These are phyloP conservation scores for Beroe forskalii DNA, from an alignment of 37 sponge, comb jelly and placozoan species.

Conservation along the genomic window DNA sequence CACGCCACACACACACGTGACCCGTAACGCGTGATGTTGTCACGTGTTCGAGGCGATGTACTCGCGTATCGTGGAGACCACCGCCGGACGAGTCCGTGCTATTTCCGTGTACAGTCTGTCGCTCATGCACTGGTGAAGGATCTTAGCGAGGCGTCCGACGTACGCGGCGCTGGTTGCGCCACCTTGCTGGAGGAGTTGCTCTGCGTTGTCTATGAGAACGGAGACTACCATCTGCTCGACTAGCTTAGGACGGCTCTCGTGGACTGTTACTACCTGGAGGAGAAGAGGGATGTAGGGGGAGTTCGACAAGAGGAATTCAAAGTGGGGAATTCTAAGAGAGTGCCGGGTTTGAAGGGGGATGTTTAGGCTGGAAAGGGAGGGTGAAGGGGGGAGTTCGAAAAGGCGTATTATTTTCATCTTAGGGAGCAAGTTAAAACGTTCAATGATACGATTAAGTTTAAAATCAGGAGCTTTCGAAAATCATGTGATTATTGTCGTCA, in stretches of 20 bases:
- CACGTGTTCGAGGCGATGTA: constrained; percentile 27
- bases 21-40: constrained; percentile 37
- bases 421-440: too few species aligned
- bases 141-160: neutral
- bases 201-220: neutral
- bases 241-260: constrained; percentile 6
- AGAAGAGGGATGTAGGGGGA: too few species aligned
- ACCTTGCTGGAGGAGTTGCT: neutral
- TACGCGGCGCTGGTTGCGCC: constrained; percentile 3
- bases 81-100: neutral
- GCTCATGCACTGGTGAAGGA: constrained; percentile 37
- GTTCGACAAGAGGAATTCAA: too few species aligned
- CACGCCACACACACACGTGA: too few species aligned
- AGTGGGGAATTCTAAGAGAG: too few species aligned
- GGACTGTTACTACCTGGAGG: neutral
- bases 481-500: too few species aligned
- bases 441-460: too few species aligned
- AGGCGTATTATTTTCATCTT: too few species aligned
- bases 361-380: too few species aligned
- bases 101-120: neutral
- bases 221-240: constrained; percentile 2
- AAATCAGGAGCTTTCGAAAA: too few species aligned
- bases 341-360: too few species aligned
- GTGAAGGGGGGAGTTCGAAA: too few species aligned
- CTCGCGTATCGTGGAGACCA: neutral